These are phyloP conservation scores for Lycopodina hypogea DNA, from an alignment of 37 sponge, comb jelly and placozoan genomes.

Conservation along the genomic window DNA sequence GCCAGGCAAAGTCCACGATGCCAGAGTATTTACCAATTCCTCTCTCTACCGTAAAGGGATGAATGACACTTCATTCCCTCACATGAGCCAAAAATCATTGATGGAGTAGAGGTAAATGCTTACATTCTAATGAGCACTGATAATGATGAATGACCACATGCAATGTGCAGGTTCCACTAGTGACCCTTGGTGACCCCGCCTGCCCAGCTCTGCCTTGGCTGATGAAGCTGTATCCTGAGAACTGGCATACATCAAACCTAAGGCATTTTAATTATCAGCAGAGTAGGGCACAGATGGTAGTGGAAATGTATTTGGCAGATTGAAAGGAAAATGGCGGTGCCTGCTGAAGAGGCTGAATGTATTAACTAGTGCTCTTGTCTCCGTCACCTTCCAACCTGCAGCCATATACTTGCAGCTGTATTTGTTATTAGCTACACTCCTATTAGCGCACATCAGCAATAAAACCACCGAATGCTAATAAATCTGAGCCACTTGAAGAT, in stretches of 20 bases:
- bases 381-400: no score
- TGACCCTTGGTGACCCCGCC: slow-evolving; percentile 12
- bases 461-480: no score
- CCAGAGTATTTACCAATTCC: slow-evolving; percentile 35
- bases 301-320: slow-evolving; percentile 29
- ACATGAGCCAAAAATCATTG: slow-evolving; percentile 9
- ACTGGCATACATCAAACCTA: slow-evolving; percentile 9
- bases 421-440: slow-evolving; percentile 34
- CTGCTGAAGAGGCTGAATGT: slow-evolving; percentile 19
- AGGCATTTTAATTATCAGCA: slow-evolving; percentile 26
- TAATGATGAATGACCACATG: no score
- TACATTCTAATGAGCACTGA: slow-evolving; percentile 33
- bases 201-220: no score
- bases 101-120: slow-evolving; percentile 14
- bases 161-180: slow-evolving; percentile 35
- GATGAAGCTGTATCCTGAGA: no score
- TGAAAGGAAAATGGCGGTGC: slow-evolving; percentile 52
- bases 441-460: no score
- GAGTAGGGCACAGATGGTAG: slow-evolving; percentile 5
- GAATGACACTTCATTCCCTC: background rate
- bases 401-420: slow-evolving; percentile 23
- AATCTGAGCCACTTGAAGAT: no score
- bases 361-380: slow-evolving; percentile 3
- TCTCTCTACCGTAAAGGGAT: slow-evolving; percentile 6
- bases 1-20: no score